Percentiles rank a stretch among this genome's conserved stretches.
phyloP scores from a whole-genome alignment of 2,113 vertebrate genomes.

The Rafetus swinhoei region DNA sequence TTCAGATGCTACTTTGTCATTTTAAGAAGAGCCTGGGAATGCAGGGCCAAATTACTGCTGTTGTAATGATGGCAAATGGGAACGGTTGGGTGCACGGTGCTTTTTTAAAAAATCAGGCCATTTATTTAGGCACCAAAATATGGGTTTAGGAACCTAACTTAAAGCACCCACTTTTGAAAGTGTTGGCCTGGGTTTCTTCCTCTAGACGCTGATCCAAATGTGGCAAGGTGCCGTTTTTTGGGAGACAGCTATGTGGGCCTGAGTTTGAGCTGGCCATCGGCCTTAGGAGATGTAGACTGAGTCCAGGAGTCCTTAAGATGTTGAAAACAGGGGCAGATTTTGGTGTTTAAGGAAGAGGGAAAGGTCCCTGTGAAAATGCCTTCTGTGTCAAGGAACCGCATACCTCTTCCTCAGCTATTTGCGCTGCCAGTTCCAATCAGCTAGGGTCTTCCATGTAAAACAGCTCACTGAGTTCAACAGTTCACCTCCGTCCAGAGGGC shows the following conservation, averaged over 20 bases:
- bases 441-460: not conserved
- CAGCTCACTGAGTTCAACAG: slow-evolving; percentile 6
- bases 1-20: not conserved
- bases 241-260: not conserved
- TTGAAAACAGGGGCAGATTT: not conserved
- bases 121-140: not conserved
- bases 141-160: not conserved
- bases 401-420: not conserved
- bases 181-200: not conserved
- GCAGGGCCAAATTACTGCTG: not conserved
- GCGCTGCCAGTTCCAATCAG: not conserved
- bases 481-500: not conserved
- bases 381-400: not conserved
- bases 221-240: not conserved
- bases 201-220: not conserved
- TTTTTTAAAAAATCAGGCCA: slow-evolving; percentile 8
- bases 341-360: not conserved
- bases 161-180: not conserved
- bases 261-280: not conserved
- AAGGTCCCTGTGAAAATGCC: not conserved
- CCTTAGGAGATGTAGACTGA: not conserved
- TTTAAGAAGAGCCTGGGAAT: not conserved
- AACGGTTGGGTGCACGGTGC: not conserved
- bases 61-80: not conserved
- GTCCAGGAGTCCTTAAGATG: not conserved